Conservation (phyloP, 2,113 vertebrate genomes). For the Rhynchomys soricoides region DNA sequence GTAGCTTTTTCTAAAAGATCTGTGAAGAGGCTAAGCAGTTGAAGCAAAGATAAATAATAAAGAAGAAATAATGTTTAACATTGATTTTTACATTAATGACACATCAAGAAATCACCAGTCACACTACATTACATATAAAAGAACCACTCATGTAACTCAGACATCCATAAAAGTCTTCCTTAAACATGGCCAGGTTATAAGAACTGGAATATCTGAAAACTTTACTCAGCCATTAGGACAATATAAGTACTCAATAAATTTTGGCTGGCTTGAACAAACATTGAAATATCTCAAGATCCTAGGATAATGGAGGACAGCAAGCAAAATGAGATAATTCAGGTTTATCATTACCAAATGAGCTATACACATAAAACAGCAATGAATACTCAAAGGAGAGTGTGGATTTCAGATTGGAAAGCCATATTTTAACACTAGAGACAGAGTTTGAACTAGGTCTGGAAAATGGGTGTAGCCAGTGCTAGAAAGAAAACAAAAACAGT, state of each 20-base stretch:
- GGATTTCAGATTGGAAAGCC: conserved; percentile 16
- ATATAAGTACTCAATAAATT: not conserved
- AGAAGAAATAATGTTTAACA: not conserved
- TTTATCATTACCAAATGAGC: conserved; percentile 46
- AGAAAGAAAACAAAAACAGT: not conserved
- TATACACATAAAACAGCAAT: conserved; percentile 9
- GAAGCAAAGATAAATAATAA: not conserved
- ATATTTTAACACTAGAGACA: conserved; percentile 27
- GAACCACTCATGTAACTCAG: not conserved
- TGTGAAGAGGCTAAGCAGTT: not conserved
- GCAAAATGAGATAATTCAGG: conserved; percentile 47
- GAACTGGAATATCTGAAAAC: conserved; percentile 37
- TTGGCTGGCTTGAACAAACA: conserved; percentile 22
- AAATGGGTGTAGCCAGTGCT: not conserved
- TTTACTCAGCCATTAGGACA: conserved; percentile 3
- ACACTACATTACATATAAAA: conserved; percentile 26
- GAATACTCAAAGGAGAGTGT: conserved; percentile 26
- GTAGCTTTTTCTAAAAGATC: conserved; percentile 16
- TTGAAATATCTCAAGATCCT: conserved; percentile 39
- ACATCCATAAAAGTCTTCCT: conserved; percentile 20
- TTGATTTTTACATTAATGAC: conserved; percentile 32
- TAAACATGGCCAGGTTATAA: conserved; percentile 31
- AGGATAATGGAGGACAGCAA: conserved; percentile 48
- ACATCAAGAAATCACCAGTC: conserved; percentile 23
- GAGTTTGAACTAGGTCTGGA: conserved; percentile 30